Conservation (phyloP, 2,888 invertebrate species). For the Galerucella pusilla region DNA sequence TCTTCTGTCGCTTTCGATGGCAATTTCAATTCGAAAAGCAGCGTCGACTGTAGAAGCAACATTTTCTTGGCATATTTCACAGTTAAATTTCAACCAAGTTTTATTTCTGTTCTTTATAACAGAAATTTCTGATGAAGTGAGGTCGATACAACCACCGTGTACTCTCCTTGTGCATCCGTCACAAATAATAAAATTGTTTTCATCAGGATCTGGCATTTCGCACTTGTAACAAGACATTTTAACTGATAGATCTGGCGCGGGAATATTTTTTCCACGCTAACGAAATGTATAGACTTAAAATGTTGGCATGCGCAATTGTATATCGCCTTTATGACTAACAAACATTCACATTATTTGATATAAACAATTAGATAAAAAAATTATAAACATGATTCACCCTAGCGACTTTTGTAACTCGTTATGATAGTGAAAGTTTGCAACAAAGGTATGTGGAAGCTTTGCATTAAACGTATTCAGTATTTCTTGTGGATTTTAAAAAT, state of each 20-base stretch:
- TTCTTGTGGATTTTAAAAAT: too few species aligned
- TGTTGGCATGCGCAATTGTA: background rate
- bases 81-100: background rate
- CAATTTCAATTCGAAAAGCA: background rate
- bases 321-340: background rate
- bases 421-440: background rate
- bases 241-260: background rate
- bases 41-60: background rate
- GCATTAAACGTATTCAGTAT: too few species aligned
- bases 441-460: background rate
- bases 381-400: conserved; percentile 4
- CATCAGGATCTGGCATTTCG: background rate
- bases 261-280: background rate
- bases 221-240: conserved; percentile 7
- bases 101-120: conserved; percentile 3
- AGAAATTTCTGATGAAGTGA: background rate
- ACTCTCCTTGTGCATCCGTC: conserved; percentile 4
- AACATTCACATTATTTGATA: too few species aligned
- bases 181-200: background rate
- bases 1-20: background rate
- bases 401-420: background rate
- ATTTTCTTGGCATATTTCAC: conserved; percentile 9
- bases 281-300: background rate
- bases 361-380: conserved; percentile 2
- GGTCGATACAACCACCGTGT: background rate